A percentile compares a stretch with the other conserved stretches of the same genome.
Conservation (phyloP, 2,797 vertebrate genomes). For the Heliangelus exortis region DNA sequence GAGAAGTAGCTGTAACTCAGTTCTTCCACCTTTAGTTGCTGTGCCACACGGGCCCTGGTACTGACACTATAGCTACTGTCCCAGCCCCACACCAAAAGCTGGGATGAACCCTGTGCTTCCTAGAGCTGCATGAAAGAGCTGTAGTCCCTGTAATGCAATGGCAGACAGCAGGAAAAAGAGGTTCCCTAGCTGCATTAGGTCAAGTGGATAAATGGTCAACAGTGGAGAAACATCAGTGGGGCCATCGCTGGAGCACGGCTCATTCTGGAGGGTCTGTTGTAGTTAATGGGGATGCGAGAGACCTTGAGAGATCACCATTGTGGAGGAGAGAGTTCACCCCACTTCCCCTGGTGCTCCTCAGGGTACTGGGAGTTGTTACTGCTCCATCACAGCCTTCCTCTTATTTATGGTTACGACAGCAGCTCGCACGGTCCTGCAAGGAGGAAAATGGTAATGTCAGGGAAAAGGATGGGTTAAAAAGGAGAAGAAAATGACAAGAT, state of each 20-base stretch:
- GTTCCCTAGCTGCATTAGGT: not conserved
- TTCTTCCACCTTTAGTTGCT: not conserved
- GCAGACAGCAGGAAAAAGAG: not conserved
- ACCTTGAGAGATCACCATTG: rapidly evolving
- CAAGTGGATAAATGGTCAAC: not conserved
- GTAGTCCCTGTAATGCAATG: not conserved
- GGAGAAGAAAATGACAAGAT: not conserved
- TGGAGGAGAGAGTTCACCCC: not conserved
- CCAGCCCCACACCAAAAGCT: rapidly evolving
- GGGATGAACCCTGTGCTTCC: not conserved
- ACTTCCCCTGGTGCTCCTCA: not conserved
- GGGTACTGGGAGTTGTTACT: not conserved
- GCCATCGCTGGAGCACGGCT: not conserved
- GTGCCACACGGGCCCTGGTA: not conserved
- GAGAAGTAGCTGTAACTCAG: not conserved
- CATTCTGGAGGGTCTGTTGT: not conserved
- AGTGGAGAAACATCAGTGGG: not conserved
- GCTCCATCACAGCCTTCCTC: not conserved
- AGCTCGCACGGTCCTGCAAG: not conserved
- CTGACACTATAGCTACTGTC: not conserved
- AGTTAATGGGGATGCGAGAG: not conserved
- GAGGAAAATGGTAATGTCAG: rapidly evolving
- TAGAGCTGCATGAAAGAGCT: not conserved
- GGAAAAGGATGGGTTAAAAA: slow-evolving; percentile 9
- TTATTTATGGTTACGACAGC: not conserved